These are phyloP conservation scores for Lepisosteus oculatus DNA, from an alignment of 2,113 vertebrate species.

Conservation along the genomic window DNA sequence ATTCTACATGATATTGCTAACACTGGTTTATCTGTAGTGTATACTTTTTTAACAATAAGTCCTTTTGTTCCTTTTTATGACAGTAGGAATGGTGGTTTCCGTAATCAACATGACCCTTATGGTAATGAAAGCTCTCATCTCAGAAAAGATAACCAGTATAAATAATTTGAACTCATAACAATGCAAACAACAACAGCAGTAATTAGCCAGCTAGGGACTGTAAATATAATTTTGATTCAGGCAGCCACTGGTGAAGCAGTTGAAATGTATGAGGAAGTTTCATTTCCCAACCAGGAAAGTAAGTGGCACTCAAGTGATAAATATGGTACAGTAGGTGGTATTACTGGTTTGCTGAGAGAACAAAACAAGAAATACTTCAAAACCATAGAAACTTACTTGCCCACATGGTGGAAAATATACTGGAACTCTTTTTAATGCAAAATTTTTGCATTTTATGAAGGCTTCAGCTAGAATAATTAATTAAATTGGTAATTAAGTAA, in stretches of 20 bases:
- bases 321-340: too few species aligned
- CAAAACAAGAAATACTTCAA: constrained; percentile 6
- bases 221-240: constrained; percentile 55
- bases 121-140: constrained; percentile 56
- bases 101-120: constrained; percentile 52
- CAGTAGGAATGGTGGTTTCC: not conserved
- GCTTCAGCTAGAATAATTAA: constrained; percentile 48
- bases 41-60: too few species aligned
- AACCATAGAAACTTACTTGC: constrained; percentile 25
- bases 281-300: not conserved
- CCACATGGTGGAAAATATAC: constrained; percentile 19
- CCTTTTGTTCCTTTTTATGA: not conserved
- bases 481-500: constrained; percentile 57
- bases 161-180: constrained; percentile 51
- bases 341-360: not conserved
- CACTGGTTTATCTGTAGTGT: too few species aligned
- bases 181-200: constrained; percentile 51
- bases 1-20: too few species aligned
- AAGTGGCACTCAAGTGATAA: not conserved
- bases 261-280: not conserved
- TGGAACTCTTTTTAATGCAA: not conserved
- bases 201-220: constrained; percentile 53
- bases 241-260: not conserved
- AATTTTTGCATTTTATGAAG: constrained; percentile 20
- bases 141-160: constrained; percentile 52